Percentiles rank a stretch among this genome's conserved stretches.
These are phyloP conservation scores for Gadus macrocephalus DNA, from an alignment of 2,113 vertebrate species.

Conservation along the genomic window DNA sequence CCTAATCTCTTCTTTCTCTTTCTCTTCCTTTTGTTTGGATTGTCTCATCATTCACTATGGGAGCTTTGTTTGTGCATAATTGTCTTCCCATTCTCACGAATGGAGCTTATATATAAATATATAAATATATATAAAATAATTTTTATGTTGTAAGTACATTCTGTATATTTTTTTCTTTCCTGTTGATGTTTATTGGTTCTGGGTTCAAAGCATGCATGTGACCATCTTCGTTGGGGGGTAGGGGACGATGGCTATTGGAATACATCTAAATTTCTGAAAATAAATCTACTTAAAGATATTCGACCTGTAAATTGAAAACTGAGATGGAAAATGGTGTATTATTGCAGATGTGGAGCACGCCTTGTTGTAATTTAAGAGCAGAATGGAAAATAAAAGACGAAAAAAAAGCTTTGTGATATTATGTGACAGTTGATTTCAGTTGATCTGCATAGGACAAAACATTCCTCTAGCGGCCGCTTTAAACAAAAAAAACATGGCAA, in stretches of 20 bases:
- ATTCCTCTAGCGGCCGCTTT: conserved; percentile 45
- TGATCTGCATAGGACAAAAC: conserved; percentile 34
- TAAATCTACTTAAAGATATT: conserved; percentile 41
- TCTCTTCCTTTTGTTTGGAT: conserved; percentile 38
- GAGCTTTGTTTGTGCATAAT: conserved; percentile 73
- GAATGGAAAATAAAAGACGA: conserved; percentile 67
- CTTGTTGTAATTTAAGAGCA: conserved; percentile 70
- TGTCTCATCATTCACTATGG: conserved; percentile 46
- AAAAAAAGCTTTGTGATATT: conserved; percentile 61
- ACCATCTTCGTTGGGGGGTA: conserved; percentile 65
- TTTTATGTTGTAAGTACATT: conserved; percentile 95
- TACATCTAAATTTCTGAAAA: conserved; percentile 36
- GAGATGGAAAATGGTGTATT: conserved; percentile 53
- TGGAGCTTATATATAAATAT: conserved; percentile 87
- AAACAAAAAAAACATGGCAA: conserved; percentile 23
- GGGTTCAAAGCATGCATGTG: conserved; percentile 81
- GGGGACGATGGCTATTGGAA: conserved; percentile 47
- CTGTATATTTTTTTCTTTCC: conserved; percentile 81
- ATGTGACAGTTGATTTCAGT: conserved; percentile 65
- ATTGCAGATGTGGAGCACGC: conserved; percentile 58
- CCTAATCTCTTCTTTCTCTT: conserved; percentile 33
- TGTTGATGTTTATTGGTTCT: conserved; percentile 72
- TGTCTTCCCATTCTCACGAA: conserved; percentile 73
- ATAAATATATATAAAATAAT: conserved; percentile 70
- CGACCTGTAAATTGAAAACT: conserved; percentile 53